Base-by-base conservation (phyloP, 2,797 vertebrate genomes). In the Pagetopsis macropterus region DNA sequence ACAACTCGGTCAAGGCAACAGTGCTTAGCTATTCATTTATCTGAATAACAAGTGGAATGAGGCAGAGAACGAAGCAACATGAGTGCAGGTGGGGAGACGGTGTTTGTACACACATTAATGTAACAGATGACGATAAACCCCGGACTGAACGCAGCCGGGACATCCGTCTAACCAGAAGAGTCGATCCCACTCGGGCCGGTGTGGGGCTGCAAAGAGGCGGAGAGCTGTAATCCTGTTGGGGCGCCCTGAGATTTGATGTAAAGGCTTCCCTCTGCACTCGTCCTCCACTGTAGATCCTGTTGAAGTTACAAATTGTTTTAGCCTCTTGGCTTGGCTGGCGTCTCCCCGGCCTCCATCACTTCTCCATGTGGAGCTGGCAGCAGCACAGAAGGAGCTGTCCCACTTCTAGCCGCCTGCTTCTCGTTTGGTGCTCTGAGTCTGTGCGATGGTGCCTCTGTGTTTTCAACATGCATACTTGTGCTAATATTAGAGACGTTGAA, bases 21-120 rank as follows among this genome's bases (percentile, higher is more conserved):
- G 74, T 70, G 82, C 84, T 83, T 64, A 81, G 87, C 89, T 87
- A 85, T 91, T 92, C 76, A 86, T 88, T 91, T 85, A 88, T 91
- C 89, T 88, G 88, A 92, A 89, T 90, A 89, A 82, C 79, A 87
- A 85, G 84, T 79, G 79, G 87, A 79, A 83, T 84, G 79, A 82
- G 76, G 79, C 77, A 74, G 73, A 82, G 57, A 83, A 52, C 14
- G 51, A 67, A 73, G 73, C 41, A 23, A 63, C 84, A 64, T 45
- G 57, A 43, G 83, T 57, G 70, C 60, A 71, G 72, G 73, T 85
- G 76, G 80, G 69, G 63, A 68, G 67, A 72, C 57, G 2, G 64
- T 40, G 52, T 77, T 49, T 72, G 43, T 45, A 13, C 70, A 65
- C 48, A 51, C 51, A 75, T 76, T 46, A 51, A 65, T 52, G 58